Conservation (phyloP, 2,113 vertebrate genomes). For the Heptranchias perlo region DNA sequence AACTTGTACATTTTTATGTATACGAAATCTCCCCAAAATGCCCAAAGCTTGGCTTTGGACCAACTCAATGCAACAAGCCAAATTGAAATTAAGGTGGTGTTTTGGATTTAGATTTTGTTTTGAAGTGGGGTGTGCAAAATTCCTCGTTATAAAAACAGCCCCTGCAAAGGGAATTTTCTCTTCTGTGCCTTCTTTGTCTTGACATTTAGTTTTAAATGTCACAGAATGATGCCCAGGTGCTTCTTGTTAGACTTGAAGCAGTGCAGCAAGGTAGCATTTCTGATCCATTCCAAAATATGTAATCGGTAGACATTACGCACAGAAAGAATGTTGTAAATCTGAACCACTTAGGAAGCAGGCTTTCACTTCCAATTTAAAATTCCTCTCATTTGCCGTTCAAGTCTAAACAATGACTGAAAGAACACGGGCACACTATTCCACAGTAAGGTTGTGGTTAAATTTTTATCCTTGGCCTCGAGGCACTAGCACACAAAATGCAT, state of each 20-base stretch:
- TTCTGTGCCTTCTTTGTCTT: neutral
- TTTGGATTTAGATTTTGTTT: neutral
- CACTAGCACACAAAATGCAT: neutral
- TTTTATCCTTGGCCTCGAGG: neutral
- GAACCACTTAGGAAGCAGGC: neutral
- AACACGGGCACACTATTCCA: neutral
- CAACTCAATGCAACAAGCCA: neutral
- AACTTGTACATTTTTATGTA: neutral
- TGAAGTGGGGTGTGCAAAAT: neutral
- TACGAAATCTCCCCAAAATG: neutral
- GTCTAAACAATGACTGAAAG: neutral
- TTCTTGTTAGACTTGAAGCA: slow-evolving; percentile 8
- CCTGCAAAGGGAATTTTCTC: neutral
- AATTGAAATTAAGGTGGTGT: neutral
- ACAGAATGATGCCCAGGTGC: neutral
- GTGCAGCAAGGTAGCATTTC: neutral
- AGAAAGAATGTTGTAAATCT: neutral
- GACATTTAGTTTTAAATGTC: neutral
- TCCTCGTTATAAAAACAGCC: neutral
- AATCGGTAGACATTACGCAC: neutral
- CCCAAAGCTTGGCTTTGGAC: neutral
- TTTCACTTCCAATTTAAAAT: neutral
- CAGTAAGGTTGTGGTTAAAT: neutral
- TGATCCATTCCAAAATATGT: neutral
- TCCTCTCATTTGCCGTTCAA: neutral